Conservation (phyloP, 1,140 invertebrate species). For the Calliopsis andreniformis region DNA sequence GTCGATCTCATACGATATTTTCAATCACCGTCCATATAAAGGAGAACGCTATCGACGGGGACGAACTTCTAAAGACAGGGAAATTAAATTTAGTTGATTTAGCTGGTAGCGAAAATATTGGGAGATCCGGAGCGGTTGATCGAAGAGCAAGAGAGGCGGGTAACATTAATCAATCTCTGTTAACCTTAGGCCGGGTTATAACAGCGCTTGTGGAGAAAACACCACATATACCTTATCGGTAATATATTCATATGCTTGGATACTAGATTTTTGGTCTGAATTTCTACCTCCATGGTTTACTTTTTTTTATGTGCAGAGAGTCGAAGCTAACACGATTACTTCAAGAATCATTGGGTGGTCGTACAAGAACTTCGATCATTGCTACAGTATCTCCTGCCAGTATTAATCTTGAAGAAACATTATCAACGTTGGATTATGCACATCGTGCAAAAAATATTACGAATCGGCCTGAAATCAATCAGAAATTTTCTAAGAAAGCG, state of each 20-base stretch:
- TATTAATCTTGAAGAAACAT: slow-evolving; percentile 94
- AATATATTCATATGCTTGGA: slow-evolving; percentile 31
- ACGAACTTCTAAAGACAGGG: slow-evolving; percentile 96
- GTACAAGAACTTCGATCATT: slow-evolving; percentile 97
- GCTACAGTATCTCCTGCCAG: slow-evolving; percentile 96
- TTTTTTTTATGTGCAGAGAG: slow-evolving; percentile 84
- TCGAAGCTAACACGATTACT: slow-evolving; percentile 96
- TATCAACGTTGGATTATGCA: slow-evolving; percentile 98
- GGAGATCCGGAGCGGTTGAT: slow-evolving; percentile 95
- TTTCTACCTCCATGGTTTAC: neutral
- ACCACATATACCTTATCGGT: slow-evolving; percentile 96
- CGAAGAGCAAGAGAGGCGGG: slow-evolving; percentile 95
- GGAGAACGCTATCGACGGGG: slow-evolving; percentile 93
- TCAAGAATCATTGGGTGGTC: slow-evolving; percentile 97
- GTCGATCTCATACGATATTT: slow-evolving; percentile 98
- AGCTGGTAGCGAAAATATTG: slow-evolving; percentile 98
- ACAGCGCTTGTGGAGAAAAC: slow-evolving; percentile 95
- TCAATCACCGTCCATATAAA: slow-evolving; percentile 97
- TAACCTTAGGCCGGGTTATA: slow-evolving; percentile 97
- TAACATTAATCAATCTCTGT: slow-evolving; percentile 96
- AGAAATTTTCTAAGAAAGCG: slow-evolving; percentile 94
- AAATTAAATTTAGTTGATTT: slow-evolving; percentile 98
- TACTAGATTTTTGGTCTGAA: neutral
- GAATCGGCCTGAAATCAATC: slow-evolving; percentile 97
- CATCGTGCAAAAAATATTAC: slow-evolving; percentile 97